phyloP scores from a whole-genome alignment of 2,113 vertebrate genomes.

The Riparia riparia region DNA sequence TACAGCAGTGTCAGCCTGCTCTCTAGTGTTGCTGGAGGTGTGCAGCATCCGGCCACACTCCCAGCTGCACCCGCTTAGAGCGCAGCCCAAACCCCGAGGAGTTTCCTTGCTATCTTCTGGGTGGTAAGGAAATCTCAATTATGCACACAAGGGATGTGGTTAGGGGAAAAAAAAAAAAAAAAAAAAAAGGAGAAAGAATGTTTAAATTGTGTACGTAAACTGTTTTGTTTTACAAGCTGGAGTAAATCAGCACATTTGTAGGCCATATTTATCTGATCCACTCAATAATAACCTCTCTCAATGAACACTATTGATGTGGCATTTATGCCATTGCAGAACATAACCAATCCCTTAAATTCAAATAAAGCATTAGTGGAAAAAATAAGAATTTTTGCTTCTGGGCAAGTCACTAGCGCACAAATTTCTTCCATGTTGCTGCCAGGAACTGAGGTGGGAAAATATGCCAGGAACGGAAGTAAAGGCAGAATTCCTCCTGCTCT shows the following conservation, averaged over 20 bases:
- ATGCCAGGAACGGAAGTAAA: not conserved
- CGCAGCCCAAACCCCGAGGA: conserved; percentile 71
- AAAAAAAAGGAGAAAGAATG: conserved; percentile 71
- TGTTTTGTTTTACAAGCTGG: conserved; percentile 81
- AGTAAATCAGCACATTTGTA: conserved; percentile 79
- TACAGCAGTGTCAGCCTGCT: conserved; percentile 74
- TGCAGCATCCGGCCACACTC: conserved; percentile 59
- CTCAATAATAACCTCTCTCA: conserved; percentile 62
- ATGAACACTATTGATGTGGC: conserved; percentile 72
- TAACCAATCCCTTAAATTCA: conserved; percentile 69
- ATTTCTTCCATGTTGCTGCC: conserved; percentile 24
- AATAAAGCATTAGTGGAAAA: conserved; percentile 61
- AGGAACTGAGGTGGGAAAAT: not conserved
- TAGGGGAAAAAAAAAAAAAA: conserved; percentile 46
- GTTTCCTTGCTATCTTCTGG: conserved; percentile 69
- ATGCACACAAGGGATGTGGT: conserved; percentile 83
- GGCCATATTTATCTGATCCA: conserved; percentile 77
- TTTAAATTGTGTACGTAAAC: conserved; percentile 83
- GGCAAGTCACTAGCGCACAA: conserved; percentile 38
- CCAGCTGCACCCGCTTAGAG: conserved; percentile 77
- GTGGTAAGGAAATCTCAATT: conserved; percentile 80
- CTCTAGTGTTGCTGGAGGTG: conserved; percentile 71
- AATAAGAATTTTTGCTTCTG: conserved; percentile 66
- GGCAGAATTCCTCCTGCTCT: not conserved
- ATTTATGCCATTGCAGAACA: conserved; percentile 63